Percentiles rank a stretch among this genome's conserved stretches.
phyloP scores from a whole-genome alignment of 2,113 vertebrate species.

The Apteryx owenii region DNA sequence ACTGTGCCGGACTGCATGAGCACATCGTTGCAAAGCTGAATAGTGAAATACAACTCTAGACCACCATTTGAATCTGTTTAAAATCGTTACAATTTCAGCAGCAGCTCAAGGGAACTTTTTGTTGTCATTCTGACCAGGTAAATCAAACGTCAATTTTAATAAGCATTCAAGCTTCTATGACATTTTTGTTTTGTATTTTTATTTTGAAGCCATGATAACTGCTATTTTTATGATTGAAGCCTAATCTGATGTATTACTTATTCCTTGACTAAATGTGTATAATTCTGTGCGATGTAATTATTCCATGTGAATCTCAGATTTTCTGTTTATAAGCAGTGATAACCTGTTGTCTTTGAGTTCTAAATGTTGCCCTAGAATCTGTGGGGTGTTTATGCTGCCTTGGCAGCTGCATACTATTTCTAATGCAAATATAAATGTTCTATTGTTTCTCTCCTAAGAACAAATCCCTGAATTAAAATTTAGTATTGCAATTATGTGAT shows the following conservation, averaged over 20 bases:
- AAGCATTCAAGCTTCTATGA: not conserved
- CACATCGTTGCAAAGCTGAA: accelerated
- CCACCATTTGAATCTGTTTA: not conserved
- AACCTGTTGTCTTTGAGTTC: not conserved
- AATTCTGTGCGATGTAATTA: not conserved
- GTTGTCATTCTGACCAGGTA: not conserved
- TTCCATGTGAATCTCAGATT: not conserved
- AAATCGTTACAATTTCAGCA: not conserved
- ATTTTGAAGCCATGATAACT: not conserved
- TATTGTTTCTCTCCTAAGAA: not conserved
- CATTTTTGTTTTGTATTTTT: not conserved
- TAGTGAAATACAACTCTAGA: not conserved
- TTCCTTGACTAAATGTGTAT: not conserved
- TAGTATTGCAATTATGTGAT: not conserved
- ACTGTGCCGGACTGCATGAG: accelerated
- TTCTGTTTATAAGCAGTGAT: not conserved
- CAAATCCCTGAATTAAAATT: not conserved
- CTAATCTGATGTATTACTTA: not conserved
- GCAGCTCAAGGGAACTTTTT: not conserved
- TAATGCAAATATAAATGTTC: not conserved
- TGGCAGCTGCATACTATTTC: not conserved
- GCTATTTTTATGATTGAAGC: not conserved
- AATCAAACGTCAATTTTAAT: not conserved
- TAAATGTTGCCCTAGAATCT: not conserved
- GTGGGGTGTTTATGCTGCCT: not conserved